Percentiles rank a stretch among this genome's conserved stretches.
These are phyloP conservation scores for Australoheros scitulus DNA, from an alignment of 2,113 vertebrate genomes.

Conservation along the genomic window DNA sequence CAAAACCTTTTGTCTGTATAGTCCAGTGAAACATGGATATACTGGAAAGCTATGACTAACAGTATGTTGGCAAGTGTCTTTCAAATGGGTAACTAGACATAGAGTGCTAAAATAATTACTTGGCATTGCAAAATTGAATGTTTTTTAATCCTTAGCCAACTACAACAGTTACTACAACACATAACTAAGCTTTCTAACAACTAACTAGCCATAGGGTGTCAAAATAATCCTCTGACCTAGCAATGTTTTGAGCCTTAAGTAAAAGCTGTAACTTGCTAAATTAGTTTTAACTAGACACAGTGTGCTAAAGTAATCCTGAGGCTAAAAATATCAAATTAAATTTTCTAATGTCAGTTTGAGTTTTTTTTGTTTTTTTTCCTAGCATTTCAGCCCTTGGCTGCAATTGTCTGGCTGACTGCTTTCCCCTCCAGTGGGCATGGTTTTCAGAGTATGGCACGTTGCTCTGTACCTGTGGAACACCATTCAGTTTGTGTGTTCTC, in stretches of 20 bases:
- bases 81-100: neutral
- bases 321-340: neutral
- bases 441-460: neutral
- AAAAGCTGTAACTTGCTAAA: neutral
- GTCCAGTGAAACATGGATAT: neutral
- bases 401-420: neutral
- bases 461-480: accelerated
- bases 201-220: neutral
- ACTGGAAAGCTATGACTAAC: neutral
- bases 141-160: too few species aligned
- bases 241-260: neutral
- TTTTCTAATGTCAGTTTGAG: neutral
- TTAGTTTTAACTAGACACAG: neutral
- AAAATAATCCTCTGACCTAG: neutral
- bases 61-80: neutral
- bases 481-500: neutral
- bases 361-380: neutral
- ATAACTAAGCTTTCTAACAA: too few species aligned
- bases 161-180: neutral
- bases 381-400: neutral
- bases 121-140: neutral
- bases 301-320: neutral
- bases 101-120: neutral
- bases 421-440: neutral
- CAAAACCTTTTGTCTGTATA: neutral